Evolutionary conservation across 2,797 vertebrate species (phyloP).

Genomic region (Coregonus suidteri): DNA sequence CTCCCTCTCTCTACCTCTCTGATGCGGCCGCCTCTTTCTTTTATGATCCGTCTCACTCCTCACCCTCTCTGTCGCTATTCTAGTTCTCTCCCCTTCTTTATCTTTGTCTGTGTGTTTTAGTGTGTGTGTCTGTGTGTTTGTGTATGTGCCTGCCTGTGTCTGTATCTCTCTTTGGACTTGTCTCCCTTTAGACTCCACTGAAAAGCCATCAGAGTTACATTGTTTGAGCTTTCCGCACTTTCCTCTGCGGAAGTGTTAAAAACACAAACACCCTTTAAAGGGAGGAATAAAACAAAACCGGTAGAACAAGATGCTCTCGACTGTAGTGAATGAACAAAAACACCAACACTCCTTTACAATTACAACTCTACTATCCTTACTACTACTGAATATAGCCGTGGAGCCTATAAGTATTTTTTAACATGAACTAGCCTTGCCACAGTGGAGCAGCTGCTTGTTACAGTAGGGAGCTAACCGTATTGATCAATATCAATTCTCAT

Average conservation of each 20-base stretch:
- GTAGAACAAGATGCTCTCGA: not conserved
- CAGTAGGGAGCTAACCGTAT: not conserved
- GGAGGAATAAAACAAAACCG: conserved; percentile 3
- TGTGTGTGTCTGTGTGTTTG: not conserved
- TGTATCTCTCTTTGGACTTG: not conserved
- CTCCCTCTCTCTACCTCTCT: conserved; percentile 17
- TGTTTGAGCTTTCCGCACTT: conserved; percentile 9
- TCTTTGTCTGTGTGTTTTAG: not conserved
- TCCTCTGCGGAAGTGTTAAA: not conserved
- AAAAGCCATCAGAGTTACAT: not conserved
- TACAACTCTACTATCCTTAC: not conserved
- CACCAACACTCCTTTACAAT: not conserved
- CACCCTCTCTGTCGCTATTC: conserved; percentile 25
- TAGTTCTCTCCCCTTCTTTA: conserved; percentile 11
- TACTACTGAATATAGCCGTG: not conserved
- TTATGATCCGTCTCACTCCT: too few relatives aligned
- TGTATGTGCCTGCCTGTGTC: conserved; percentile 1
- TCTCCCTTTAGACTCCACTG: not conserved
- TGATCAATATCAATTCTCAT: conserved; percentile 1
- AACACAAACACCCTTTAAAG: conserved; percentile 14
- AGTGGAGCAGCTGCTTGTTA: conserved; percentile 9
- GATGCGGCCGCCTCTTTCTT: too few relatives aligned
- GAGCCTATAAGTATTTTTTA: not conserved
- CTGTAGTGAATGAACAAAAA: not conserved
- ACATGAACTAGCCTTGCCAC: not conserved